A percentile compares a stretch with the other conserved stretches of the same genome.
Evolutionary conservation across 1,140 invertebrate genomes (phyloP).

Genomic region (Caenorhabditis tropicalis): DNA sequence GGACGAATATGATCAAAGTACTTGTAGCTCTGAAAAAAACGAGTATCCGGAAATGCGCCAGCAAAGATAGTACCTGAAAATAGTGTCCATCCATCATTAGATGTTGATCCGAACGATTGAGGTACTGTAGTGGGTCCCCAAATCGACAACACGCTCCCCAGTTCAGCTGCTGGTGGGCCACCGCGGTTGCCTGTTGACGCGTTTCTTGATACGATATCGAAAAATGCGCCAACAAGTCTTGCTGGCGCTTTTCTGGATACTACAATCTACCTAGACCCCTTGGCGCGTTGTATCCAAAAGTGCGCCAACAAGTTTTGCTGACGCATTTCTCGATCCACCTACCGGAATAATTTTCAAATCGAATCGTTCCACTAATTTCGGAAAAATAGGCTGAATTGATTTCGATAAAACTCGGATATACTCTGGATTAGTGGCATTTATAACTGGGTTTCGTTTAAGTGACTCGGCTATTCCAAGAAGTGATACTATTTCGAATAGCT

Average conservation of each 20-base stretch:
- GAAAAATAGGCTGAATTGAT: neutral
- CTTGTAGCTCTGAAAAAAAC: slow-evolving; percentile 43
- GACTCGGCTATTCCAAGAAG: slow-evolving; percentile 22
- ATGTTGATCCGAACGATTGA: neutral
- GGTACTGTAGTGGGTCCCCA: neutral
- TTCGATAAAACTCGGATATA: neutral
- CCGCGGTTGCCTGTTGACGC: neutral
- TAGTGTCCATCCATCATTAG: slow-evolving; percentile 35
- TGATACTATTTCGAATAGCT: slow-evolving; percentile 41
- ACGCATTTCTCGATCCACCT: neutral
- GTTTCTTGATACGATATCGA: neutral
- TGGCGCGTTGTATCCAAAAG: too few relatives aligned
- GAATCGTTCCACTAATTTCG: slow-evolving; percentile 28
- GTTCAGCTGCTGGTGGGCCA: neutral
- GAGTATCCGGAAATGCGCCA: neutral
- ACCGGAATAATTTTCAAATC: slow-evolving; percentile 26
- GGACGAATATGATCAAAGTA: slow-evolving; percentile 45
- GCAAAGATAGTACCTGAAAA: neutral
- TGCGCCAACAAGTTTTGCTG: neutral
- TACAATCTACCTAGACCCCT: too few relatives aligned
- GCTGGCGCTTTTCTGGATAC: too few relatives aligned
- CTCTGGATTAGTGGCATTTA: slow-evolving; percentile 1
- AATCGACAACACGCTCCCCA: slow-evolving; percentile 1
- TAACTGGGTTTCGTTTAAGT: neutral
- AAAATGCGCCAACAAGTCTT: neutral